Evolutionary conservation across 2,113 vertebrate species (phyloP).

Genomic region (Orientallactaga bullata): DNA sequence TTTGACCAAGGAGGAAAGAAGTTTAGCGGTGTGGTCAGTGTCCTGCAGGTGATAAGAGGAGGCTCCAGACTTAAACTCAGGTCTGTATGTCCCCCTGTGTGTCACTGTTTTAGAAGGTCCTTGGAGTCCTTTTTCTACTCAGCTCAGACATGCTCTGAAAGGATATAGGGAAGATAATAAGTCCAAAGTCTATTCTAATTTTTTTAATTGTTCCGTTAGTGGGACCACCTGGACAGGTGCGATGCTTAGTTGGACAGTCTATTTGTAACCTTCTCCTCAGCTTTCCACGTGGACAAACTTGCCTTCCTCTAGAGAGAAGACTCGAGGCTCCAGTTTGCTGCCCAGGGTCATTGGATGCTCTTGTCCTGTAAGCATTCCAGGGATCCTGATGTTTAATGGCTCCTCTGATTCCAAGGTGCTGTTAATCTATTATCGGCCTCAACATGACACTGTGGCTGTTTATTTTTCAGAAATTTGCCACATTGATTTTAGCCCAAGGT

Average conservation of each 20-base stretch:
- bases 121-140: not conserved
- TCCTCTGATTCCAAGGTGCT: not conserved
- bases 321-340: not conserved
- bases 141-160: not conserved
- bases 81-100: not conserved
- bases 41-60: not conserved
- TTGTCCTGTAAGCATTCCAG: not conserved
- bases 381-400: not conserved
- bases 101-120: rapidly evolving
- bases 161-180: not conserved
- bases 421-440: constrained; percentile 55
- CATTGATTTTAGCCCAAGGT: constrained; percentile 51
- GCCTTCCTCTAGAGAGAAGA: not conserved
- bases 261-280: not conserved
- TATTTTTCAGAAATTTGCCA: constrained; percentile 60
- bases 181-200: not conserved
- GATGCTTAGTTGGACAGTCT: no score
- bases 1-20: not conserved
- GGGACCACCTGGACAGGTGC: not conserved
- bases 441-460: not conserved
- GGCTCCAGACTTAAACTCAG: not conserved
- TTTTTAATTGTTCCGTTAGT: not conserved
- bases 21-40: not conserved
- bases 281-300: not conserved
- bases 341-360: not conserved